Evolutionary conservation across 1,140 invertebrate genomes (phyloP), one percentile per base, ranked within the genome.

Genomic region (Metopolophium dirhodum): DNA sequence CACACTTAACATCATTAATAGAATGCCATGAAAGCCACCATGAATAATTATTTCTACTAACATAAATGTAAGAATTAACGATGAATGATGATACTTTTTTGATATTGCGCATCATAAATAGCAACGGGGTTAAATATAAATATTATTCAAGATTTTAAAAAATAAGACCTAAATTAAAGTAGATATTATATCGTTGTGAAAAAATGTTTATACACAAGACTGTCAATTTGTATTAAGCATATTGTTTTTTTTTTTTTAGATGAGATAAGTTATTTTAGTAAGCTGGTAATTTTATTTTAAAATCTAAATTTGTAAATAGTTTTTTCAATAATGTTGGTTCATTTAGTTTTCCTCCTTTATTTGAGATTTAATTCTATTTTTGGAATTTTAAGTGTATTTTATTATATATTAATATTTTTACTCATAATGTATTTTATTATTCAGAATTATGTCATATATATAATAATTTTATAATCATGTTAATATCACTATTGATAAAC

Each of bases 1-100:
- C 89, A 90, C 89, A 90, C 54, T 90, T 41, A 90, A 61, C 30
- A 89, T n/a, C 30, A 88, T 57, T 89, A 89, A 89, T 57, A 89
- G 0, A 89, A 57, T 89, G 8, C 3, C 88, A 57, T 89, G 87
- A 54, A 54, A 89, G 26, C 35, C 26, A 54, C 37, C 2, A 54
- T 54, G n/a, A 57, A 54, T 89, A 57, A 54, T 89, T 26, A 41
- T 57, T 30, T 54, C 22, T 45, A 47, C n/a, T 30, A 47, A 86
- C 18, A 86, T 86, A 47, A n/a, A 86, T 86, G 26, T 14, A 47
- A 86, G 20, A 41, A 86, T 26, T 45, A 77, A 9, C 18, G 8
- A 85, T 85, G 14, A 54, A 49, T 8, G 20, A 37, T 37, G 37
- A 37, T 47, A 45, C 23, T 86, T 54, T 47, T 26, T 26, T 45